Evolutionary conservation across 2,113 vertebrate genomes (phyloP).

Genomic region (Fukomys damarensis): DNA sequence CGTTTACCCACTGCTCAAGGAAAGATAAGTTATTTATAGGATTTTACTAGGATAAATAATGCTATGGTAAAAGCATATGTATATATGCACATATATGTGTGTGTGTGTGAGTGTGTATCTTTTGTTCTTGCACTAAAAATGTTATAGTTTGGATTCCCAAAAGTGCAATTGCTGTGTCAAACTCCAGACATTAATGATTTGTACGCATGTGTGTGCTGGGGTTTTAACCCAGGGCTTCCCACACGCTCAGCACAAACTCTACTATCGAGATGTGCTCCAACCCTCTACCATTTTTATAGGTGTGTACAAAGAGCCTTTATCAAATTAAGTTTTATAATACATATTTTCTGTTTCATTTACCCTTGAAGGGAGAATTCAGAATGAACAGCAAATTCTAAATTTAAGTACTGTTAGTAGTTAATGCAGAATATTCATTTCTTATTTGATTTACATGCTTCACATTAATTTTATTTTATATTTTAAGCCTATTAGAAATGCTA

Average conservation of each 20-base stretch:
- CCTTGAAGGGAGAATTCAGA: background rate
- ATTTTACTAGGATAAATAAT: constrained; percentile 29
- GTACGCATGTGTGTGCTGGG: background rate
- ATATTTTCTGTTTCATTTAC: background rate
- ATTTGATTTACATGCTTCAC: background rate
- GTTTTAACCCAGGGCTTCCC: background rate
- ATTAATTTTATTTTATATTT: constrained; percentile 22
- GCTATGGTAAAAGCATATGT: too few species aligned
- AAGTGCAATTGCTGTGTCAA: background rate
- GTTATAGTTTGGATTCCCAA: background rate
- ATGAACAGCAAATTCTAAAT: background rate
- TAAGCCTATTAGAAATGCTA: background rate
- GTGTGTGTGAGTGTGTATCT: background rate
- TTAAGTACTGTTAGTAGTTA: background rate
- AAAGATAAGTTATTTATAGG: background rate
- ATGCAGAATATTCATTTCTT: background rate
- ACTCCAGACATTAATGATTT: background rate
- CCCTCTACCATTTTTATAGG: background rate
- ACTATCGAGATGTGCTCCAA: background rate
- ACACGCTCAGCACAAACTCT: background rate
- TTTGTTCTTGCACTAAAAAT: background rate
- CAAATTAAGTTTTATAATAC: background rate
- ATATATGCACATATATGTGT: background rate
- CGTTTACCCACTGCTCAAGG: background rate
- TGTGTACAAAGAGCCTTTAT: background rate